Evolutionary conservation across 2,797 vertebrate species (phyloP).

Genomic region (Lutra lutra): DNA sequence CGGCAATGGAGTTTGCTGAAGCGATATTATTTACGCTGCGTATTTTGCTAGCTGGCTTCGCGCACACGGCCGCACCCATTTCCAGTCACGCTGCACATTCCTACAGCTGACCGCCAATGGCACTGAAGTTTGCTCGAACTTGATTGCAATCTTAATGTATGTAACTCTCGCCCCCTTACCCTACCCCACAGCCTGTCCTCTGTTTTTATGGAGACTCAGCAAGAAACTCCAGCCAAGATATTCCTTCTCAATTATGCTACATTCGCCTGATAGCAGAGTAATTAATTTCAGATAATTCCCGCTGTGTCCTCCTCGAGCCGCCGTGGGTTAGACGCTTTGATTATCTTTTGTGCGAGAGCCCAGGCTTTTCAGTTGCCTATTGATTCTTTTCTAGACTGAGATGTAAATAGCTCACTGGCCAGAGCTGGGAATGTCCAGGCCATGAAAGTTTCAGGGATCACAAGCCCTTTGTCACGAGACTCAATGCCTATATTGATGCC

Average conservation of each 20-base stretch:
- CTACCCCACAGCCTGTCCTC: background rate
- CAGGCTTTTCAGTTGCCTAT: constrained; percentile 40
- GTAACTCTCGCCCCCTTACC: background rate
- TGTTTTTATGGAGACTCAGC: background rate
- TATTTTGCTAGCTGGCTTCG: background rate
- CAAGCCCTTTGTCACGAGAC: constrained; percentile 75
- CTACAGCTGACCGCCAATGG: accelerated
- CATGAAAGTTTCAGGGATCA: constrained; percentile 60
- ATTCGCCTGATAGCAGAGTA: background rate
- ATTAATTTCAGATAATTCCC: constrained; percentile 33
- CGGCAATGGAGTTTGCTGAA: background rate
- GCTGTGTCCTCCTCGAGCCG: background rate
- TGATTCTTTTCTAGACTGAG: constrained; percentile 46
- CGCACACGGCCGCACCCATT: background rate
- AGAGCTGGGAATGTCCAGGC: constrained; percentile 44
- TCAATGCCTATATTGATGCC: constrained; percentile 77
- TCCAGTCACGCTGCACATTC: background rate
- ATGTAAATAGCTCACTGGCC: constrained; percentile 72
- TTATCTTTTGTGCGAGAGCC: background rate
- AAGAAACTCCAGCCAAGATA: background rate
- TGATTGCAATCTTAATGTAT: accelerated
- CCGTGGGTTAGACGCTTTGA: background rate
- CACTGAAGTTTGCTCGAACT: background rate
- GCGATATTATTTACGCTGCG: background rate
- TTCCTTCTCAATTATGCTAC: background rate